phyloP scores from a whole-genome alignment of 2,113 vertebrate genomes.

The Leuciscus idus region DNA sequence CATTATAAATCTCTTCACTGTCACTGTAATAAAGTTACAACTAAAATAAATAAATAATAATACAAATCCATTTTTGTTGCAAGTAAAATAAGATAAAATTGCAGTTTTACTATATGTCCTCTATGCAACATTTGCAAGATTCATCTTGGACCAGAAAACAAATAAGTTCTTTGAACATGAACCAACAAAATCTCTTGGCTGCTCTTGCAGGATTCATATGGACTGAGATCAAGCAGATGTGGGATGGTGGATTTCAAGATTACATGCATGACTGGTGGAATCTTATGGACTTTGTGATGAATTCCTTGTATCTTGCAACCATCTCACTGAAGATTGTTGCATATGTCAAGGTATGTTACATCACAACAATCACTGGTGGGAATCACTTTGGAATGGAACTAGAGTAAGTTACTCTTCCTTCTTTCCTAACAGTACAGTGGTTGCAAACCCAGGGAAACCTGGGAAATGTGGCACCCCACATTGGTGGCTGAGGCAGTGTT shows the following conservation, averaged over 20 bases:
- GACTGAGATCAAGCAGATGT: slow-evolving; percentile 99
- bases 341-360: slow-evolving; percentile 84
- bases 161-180: not conserved
- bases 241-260: slow-evolving; percentile 95
- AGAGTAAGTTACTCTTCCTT: not conserved
- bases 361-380: not conserved
- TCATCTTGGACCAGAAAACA: not conserved
- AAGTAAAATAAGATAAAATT: no score
- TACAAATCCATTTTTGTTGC: no score
- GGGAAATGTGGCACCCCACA: slow-evolving; percentile 97
- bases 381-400: not conserved
- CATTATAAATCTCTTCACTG: no score
- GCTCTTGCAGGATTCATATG: slow-evolving; percentile 90
- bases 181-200: slow-evolving; percentile 53
- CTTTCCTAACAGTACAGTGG: slow-evolving; percentile 81
- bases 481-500: slow-evolving; percentile 95
- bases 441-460: slow-evolving; percentile 75
- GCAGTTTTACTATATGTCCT: not conserved
- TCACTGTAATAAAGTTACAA: no score
- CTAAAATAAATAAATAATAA: no score
- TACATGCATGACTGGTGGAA: slow-evolving; percentile 99
- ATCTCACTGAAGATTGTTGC: slow-evolving; percentile 97
- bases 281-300: slow-evolving; percentile 99
- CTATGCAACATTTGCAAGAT: not conserved
- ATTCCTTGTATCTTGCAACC: slow-evolving; percentile 94